A percentile compares a stretch with the other conserved stretches of the same genome.
These are phyloP conservation scores for Rhinella marina DNA, from an alignment of 2,797 vertebrate species.

Conservation along the genomic window DNA sequence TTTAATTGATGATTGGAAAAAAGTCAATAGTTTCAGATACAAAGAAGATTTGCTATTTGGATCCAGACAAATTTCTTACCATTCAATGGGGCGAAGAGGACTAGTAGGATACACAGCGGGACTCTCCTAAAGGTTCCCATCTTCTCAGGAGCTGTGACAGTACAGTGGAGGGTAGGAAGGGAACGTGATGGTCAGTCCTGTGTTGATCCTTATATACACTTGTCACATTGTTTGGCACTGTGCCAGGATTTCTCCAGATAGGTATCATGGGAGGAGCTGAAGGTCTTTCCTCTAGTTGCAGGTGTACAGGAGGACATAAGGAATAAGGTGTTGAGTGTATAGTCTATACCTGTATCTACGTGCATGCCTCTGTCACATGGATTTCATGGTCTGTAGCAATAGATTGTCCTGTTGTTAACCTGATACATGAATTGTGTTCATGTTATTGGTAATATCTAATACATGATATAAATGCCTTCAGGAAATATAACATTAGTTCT, in stretches of 20 bases:
- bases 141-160: constrained; percentile 36
- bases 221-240: constrained; percentile 11
- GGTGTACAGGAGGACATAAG: constrained; percentile 52
- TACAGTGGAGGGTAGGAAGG: constrained; percentile 8
- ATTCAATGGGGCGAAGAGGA: constrained; percentile 34
- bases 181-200: constrained; percentile 38
- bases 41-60: neutral
- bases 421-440: neutral
- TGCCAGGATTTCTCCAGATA: constrained; percentile 53
- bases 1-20: neutral
- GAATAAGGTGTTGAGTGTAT: constrained; percentile 34
- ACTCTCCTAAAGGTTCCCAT: constrained; percentile 58
- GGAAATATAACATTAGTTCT: neutral
- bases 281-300: constrained; percentile 37
- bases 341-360: neutral
- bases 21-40: neutral
- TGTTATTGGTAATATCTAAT: neutral
- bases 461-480: neutral
- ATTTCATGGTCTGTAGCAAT: neutral
- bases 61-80: constrained; percentile 31
- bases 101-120: constrained; percentile 58
- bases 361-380: neutral
- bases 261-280: constrained; percentile 51
- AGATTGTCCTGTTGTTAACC: neutral
- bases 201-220: constrained; percentile 55